These are phyloP conservation scores for Aleadryas rufinucha DNA, from an alignment of 2,113 vertebrate genomes.

Conservation along the genomic window DNA sequence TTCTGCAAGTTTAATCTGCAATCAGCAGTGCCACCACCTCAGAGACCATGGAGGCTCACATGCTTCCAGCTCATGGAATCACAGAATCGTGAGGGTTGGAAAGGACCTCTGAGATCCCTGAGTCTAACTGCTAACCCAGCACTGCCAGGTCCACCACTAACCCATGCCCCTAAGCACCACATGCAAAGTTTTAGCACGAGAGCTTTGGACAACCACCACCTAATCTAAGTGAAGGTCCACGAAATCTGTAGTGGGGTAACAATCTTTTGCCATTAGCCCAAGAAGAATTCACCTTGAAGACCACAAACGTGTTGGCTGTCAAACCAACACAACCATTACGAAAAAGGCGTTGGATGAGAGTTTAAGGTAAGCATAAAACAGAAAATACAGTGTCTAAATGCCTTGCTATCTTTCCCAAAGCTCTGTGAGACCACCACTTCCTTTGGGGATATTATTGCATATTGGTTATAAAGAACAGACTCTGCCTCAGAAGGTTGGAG, in stretches of 20 bases:
- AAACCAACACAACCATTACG: background rate
- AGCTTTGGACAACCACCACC: background rate
- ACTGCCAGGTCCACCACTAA: too few species aligned
- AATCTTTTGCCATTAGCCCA: background rate
- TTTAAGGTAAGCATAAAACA: background rate
- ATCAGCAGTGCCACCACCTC: fast-evolving
- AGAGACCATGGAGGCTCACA: fast-evolving
- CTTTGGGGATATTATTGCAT: background rate
- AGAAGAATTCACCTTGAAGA: background rate
- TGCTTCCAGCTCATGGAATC: fast-evolving
- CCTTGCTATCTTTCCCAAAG: background rate
- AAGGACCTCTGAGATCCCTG: background rate
- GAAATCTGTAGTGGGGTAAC: background rate
- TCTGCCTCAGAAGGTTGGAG: background rate
- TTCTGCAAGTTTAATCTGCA: background rate
- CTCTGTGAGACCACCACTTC: fast-evolving
- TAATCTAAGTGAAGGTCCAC: background rate
- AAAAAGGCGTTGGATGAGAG: background rate
- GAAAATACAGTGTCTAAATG: background rate
- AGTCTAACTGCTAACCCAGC: background rate
- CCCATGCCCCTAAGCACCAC: background rate
- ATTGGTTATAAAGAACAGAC: background rate
- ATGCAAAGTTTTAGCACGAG: fast-evolving
- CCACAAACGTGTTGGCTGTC: background rate
- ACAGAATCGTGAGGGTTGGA: background rate